Evolutionary conservation across 2,888 invertebrate genomes (phyloP).

Genomic region (Priocnemis perturbator): DNA sequence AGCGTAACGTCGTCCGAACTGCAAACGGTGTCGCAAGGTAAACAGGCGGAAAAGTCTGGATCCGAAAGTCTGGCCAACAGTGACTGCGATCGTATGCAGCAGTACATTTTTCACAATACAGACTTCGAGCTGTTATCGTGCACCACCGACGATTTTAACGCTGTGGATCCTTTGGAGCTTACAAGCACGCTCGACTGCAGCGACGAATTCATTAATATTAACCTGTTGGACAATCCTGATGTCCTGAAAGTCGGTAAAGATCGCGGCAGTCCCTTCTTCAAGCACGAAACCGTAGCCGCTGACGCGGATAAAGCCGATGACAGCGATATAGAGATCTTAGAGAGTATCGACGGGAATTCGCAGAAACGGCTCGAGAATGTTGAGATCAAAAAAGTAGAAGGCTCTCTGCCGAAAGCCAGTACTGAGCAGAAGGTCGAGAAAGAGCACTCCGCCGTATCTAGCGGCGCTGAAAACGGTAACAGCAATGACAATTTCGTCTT

Average conservation of each 20-base stretch:
- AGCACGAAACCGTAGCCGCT: background rate
- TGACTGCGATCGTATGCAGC: background rate
- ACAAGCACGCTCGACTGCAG: slow-evolving; percentile 32
- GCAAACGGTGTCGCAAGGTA: too few species aligned
- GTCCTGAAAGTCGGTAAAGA: slow-evolving; percentile 47
- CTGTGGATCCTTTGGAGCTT: slow-evolving; percentile 46
- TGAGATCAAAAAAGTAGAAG: slow-evolving; percentile 18
- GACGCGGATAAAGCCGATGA: slow-evolving; percentile 55
- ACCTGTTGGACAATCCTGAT: slow-evolving; percentile 63
- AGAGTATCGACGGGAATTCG: slow-evolving; percentile 6
- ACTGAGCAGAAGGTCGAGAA: slow-evolving; percentile 1
- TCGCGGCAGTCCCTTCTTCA: background rate
- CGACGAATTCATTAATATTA: slow-evolving; percentile 64
- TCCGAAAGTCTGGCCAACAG: too few species aligned
- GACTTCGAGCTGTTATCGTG: slow-evolving; percentile 38
- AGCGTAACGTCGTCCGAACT: too few species aligned
- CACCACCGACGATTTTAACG: slow-evolving; percentile 33
- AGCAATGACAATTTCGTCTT: slow-evolving; percentile 6
- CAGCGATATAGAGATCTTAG: slow-evolving; percentile 69
- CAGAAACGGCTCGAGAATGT: background rate
- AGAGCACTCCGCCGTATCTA: slow-evolving; percentile 23
- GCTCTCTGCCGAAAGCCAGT: slow-evolving; percentile 8
- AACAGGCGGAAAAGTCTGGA: too few species aligned
- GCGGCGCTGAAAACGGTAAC: slow-evolving; percentile 40
- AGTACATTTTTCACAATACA: slow-evolving; percentile 39